Evolutionary conservation across 2,113 vertebrate species (phyloP), one percentile per base, ranked within the genome.

Genomic region (Mobula hypostoma): DNA sequence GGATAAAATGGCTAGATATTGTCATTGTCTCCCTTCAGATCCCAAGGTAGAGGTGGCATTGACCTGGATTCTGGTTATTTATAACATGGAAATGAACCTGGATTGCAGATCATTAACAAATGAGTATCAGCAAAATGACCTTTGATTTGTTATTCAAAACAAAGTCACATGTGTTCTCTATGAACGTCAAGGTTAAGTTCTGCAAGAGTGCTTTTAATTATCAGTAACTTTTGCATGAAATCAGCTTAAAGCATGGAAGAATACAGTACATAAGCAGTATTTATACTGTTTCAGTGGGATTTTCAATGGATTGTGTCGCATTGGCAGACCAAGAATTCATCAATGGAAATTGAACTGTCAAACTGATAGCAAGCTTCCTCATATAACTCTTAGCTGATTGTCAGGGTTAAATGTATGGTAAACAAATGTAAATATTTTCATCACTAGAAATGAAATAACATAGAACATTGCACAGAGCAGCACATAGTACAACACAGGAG

Each of bases 391-490:
- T 66, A 90, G 19, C 0, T 63, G 32, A 32, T 66, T 66, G 85
- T 61, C 58, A 88, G 14, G 12, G 24, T n/a, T 88, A n/a, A 88
- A 32, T 88, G 85, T 90, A 66, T 24, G 61, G 12, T 24, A 90
- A 61, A 90, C 63, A 90, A 17, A 8, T 32, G 61, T 12, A 90
- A 90, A 90, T 32, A 90, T 90, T 90, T 90, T 66, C 29, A 90
- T 63, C 29, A 32, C 32, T 32, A 61, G 63, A 90, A 68, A 32
- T 66, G 7, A 66, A 66, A 66, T 66, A 66, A 48, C 48, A 48
- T 48, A 48, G 48, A 48, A 48, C 48, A 48, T 48, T 48, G 48
- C 48, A 48, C 48, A 48, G 48, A 48, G 48, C 48, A 48, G 48
- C 48, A 48, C 48, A 48, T 48, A 48, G 48, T 1, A 48, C 48